A percentile compares a stretch with the other conserved stretches of the same genome.
Conservation (phyloP, 1,140 invertebrate species). For the Yoshiicerus persimilis region DNA sequence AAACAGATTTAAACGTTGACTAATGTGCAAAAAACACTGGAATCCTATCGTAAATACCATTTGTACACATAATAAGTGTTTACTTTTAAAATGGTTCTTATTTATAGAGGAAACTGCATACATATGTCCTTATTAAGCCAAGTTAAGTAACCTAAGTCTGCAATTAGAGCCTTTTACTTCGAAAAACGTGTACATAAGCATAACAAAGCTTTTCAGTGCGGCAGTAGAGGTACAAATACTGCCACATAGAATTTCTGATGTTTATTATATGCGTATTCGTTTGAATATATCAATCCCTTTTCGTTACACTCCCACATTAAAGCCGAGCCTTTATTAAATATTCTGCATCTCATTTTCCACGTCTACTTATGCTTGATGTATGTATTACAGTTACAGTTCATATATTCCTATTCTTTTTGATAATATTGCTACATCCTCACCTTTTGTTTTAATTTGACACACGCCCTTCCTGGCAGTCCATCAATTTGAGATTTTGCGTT, state of each 20-base stretch:
- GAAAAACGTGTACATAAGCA: neutral
- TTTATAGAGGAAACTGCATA: conserved; percentile 10
- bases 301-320: neutral
- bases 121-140: neutral
- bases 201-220: neutral
- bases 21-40: neutral
- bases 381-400: too few species aligned
- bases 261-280: neutral
- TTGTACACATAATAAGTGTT: neutral
- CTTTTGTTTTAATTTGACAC: conserved; percentile 1
- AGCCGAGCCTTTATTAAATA: neutral
- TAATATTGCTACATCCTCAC: neutral
- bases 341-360: neutral
- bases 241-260: neutral
- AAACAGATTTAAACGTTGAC: neutral
- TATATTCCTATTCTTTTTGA: neutral
- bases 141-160: neutral
- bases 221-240: neutral
- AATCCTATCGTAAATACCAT: neutral
- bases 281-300: neutral
- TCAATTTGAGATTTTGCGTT: neutral
- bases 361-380: neutral
- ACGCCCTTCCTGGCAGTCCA: conserved; percentile 1
- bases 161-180: conserved; percentile 2
- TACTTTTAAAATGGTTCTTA: neutral